These are phyloP conservation scores for Zygaena filipendulae DNA, from an alignment of 2,888 invertebrate genomes.

Conservation along the genomic window DNA sequence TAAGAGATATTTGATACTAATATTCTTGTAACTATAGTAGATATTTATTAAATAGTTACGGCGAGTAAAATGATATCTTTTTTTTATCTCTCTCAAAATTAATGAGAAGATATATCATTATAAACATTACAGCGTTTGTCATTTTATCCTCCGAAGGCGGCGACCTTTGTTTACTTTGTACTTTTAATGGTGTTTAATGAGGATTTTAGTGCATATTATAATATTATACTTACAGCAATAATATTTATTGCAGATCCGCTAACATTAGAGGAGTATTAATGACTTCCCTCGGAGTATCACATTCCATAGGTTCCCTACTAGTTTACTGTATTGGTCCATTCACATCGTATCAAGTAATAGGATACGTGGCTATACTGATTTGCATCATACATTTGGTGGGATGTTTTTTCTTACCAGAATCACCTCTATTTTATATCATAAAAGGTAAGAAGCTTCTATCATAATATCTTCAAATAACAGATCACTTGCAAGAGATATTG, in stretches of 20 bases:
- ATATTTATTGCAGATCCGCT: slow-evolving; percentile 17
- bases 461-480: neutral
- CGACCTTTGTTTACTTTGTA: neutral
- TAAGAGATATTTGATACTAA: no score
- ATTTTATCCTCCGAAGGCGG: no score
- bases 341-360: slow-evolving; percentile 25
- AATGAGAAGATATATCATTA: no score
- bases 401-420: slow-evolving; percentile 26
- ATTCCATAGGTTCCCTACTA: slow-evolving; percentile 24
- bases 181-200: neutral
- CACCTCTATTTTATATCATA: slow-evolving; percentile 28
- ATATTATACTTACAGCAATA: slow-evolving; percentile 1
- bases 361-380: slow-evolving; percentile 25
- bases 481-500: neutral
- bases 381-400: slow-evolving; percentile 19
- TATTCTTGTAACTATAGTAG: no score
- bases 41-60: no score
- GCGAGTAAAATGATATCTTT: no score
- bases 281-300: slow-evolving; percentile 25
- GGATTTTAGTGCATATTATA: slow-evolving; percentile 1
- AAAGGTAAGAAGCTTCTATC: slow-evolving; percentile 24
- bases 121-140: no score
- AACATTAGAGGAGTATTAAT: slow-evolving; percentile 27
- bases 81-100: no score
- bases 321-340: slow-evolving; percentile 28